Conservation (phyloP, 2,113 vertebrate species). For the Panurus biarmicus region DNA sequence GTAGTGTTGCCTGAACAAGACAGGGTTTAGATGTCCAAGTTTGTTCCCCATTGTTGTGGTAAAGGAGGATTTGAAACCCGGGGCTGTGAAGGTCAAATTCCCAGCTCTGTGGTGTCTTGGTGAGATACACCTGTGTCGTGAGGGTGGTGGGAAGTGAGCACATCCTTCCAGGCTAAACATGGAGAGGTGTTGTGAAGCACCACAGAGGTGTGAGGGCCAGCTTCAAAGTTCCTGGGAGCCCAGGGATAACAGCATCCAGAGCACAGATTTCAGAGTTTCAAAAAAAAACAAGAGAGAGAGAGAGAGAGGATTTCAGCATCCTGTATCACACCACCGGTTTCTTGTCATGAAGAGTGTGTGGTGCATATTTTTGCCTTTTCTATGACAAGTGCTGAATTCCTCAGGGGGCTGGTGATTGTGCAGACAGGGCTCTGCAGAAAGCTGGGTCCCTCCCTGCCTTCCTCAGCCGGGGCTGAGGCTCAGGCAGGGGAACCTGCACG, state of each 20-base stretch:
- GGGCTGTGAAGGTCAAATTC: background rate
- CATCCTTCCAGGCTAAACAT: background rate
- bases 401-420: slow-evolving; percentile 37
- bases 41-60: background rate
- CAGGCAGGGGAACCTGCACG: fast-evolving
- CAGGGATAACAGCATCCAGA: background rate
- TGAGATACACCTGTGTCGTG: fast-evolving
- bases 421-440: background rate
- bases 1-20: background rate
- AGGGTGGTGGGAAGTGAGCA: background rate
- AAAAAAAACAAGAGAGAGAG: background rate
- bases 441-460: background rate
- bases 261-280: background rate
- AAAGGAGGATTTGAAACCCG: background rate
- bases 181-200: background rate
- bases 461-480: background rate
- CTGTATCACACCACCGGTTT: background rate
- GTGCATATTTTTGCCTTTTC: slow-evolving; percentile 58
- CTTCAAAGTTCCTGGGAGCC: background rate
- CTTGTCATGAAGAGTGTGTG: background rate
- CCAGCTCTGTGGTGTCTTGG: background rate
- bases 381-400: slow-evolving; percentile 60
- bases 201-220: background rate
- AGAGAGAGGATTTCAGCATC: background rate
- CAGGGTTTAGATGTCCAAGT: fast-evolving